Percentiles rank a stretch among this genome's conserved stretches.
phyloP scores from a whole-genome alignment of 2,113 vertebrate genomes.

The Chloropsis hardwickii region DNA sequence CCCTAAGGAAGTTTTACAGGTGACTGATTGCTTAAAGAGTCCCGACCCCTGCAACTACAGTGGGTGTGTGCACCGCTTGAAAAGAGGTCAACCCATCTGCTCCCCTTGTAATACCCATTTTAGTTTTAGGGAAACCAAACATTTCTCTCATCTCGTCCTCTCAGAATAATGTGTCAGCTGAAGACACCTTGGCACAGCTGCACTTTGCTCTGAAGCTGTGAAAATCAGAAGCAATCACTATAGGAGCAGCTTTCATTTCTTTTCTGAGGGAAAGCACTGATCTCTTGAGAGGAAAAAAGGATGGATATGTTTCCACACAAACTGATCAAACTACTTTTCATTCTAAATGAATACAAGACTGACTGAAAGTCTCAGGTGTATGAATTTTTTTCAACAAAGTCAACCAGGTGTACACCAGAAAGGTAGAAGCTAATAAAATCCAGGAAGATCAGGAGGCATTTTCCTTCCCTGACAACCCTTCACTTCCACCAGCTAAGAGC shows the following conservation, averaged over 20 bases:
- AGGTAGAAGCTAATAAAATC: constrained; percentile 29
- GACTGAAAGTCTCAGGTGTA: constrained; percentile 64
- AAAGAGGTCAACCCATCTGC: neutral
- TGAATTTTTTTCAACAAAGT: constrained; percentile 43
- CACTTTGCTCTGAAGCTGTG: constrained; percentile 56
- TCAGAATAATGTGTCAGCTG: constrained; percentile 5
- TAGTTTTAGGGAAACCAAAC: neutral
- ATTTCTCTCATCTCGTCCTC: neutral
- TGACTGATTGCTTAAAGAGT: neutral
- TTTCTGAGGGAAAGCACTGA: constrained; percentile 61
- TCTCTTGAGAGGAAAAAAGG: constrained; percentile 62
- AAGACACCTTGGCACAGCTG: constrained; percentile 46
- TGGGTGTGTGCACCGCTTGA: neutral
- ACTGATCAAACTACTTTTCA: constrained; percentile 67
- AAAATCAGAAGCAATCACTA: constrained; percentile 58
- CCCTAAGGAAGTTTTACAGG: neutral
- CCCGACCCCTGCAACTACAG: neutral
- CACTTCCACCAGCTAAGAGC: constrained; percentile 46
- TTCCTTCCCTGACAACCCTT: constrained; percentile 61
- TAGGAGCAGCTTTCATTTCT: constrained; percentile 55
- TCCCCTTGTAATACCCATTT: neutral
- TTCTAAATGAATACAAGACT: constrained; percentile 63
- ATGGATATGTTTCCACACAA: constrained; percentile 59
- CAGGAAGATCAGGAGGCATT: constrained; percentile 49
- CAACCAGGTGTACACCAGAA: constrained; percentile 7